These are phyloP conservation scores for Pseudomugil gertrudae DNA, from an alignment of 2,797 vertebrate species.

Conservation along the genomic window DNA sequence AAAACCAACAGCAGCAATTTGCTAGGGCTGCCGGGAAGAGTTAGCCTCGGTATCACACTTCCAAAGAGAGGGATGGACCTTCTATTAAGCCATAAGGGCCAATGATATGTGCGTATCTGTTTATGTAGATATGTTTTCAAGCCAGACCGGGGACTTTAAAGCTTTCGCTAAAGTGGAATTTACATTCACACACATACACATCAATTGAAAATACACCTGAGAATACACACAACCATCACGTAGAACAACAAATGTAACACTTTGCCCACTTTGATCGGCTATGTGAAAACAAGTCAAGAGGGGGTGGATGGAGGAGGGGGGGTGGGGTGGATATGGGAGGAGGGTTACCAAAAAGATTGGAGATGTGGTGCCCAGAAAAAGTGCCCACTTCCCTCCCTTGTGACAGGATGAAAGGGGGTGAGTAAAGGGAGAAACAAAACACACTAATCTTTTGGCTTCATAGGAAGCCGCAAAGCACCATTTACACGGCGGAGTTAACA, in stretches of 20 bases:
- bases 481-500: constrained; percentile 81
- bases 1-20: constrained; percentile 70
- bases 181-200: constrained; percentile 36
- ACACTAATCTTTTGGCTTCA: constrained; percentile 79
- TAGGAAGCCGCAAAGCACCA: constrained; percentile 80
- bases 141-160: constrained; percentile 57
- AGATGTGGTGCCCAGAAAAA: constrained; percentile 55
- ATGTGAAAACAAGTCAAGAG: constrained; percentile 55
- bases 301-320: neutral
- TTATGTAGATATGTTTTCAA: constrained; percentile 59
- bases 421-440: constrained; percentile 73
- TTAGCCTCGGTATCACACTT: constrained; percentile 75
- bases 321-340: constrained; percentile 37
- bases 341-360: constrained; percentile 53
- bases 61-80: constrained; percentile 75
- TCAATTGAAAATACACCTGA: constrained; percentile 58
- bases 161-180: constrained; percentile 48
- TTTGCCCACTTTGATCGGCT: constrained; percentile 74
- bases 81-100: constrained; percentile 63
- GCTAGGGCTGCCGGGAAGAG: constrained; percentile 61
- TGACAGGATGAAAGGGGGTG: constrained; percentile 72
- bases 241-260: constrained; percentile 69
- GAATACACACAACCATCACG: constrained; percentile 65
- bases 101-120: constrained; percentile 36
- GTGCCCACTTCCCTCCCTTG: constrained; percentile 70